phyloP scores from a whole-genome alignment of 2,888 invertebrate genomes.

The Campoletis raptor region DNA sequence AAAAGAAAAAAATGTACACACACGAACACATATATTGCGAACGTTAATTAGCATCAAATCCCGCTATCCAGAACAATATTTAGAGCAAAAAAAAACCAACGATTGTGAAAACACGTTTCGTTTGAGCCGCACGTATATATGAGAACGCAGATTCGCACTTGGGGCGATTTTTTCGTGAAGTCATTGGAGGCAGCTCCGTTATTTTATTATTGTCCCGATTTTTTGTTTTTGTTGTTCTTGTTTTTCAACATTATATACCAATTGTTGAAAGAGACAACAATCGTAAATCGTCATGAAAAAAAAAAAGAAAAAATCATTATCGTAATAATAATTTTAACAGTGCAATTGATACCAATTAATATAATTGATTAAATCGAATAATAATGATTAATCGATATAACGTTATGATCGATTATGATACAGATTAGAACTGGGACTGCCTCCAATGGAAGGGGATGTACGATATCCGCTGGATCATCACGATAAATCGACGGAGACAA shows the following conservation, averaged over 20 bases:
- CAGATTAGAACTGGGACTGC: conserved; percentile 55
- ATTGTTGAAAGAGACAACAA: background rate
- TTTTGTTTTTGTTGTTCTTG: background rate
- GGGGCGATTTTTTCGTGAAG: conserved; percentile 65
- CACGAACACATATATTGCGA: conserved; percentile 25
- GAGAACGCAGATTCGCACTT: conserved; percentile 64
- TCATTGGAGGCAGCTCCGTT: conserved; percentile 64
- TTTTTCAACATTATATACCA: background rate
- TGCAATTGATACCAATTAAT: background rate
- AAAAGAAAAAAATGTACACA: conserved; percentile 28
- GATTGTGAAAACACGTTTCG: conserved; percentile 51
- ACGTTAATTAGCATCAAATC: conserved; percentile 53
- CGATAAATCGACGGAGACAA: conserved; percentile 60
- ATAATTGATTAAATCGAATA: conserved; percentile 3
- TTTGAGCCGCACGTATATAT: conserved; percentile 62
- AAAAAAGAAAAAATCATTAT: background rate
- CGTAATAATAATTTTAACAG: background rate
- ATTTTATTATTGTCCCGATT: background rate
- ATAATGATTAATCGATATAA: background rate
- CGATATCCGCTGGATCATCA: conserved; percentile 63
- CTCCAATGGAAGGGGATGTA: conserved; percentile 59
- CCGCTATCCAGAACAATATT: conserved; percentile 45
- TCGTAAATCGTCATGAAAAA: background rate
- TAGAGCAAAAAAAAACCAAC: conserved; percentile 16
- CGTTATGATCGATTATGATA: conserved; percentile 5